Evolutionary conservation across 2,888 invertebrate genomes (phyloP).

Genomic region (Amphipoea lucens): DNA sequence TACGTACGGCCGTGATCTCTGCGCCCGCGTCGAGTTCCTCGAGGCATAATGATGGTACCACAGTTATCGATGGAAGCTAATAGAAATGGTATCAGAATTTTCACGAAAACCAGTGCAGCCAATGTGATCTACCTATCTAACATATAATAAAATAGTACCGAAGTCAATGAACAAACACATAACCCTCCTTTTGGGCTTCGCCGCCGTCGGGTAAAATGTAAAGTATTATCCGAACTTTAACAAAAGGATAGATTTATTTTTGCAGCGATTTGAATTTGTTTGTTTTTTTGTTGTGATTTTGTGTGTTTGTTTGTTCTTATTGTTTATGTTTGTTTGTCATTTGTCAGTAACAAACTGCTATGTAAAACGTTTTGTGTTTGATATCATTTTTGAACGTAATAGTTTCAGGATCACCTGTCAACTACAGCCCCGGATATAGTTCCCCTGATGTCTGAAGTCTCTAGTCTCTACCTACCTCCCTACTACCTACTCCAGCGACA

Average conservation of each 20-base stretch:
- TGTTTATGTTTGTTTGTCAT: too few relatives aligned
- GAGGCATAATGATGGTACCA: slow-evolving; percentile 26
- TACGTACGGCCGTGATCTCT: slow-evolving; percentile 52
- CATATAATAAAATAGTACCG: background rate
- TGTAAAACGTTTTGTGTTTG: background rate
- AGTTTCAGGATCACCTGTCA: background rate
- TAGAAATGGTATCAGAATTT: slow-evolving; percentile 11
- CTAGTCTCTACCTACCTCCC: too few relatives aligned
- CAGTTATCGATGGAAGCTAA: slow-evolving; percentile 10
- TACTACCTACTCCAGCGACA: too few relatives aligned
- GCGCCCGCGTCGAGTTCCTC: slow-evolving; percentile 28
- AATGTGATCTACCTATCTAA: background rate
- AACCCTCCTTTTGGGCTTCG: too few relatives aligned
- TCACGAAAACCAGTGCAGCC: background rate
- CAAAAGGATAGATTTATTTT: background rate
- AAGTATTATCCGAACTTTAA: background rate
- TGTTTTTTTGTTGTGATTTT: too few relatives aligned
- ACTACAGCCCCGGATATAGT: too few relatives aligned
- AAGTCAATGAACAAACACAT: too few relatives aligned
- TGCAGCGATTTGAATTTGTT: background rate
- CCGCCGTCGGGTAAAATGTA: background rate
- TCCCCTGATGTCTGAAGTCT: too few relatives aligned
- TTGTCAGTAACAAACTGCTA: too few relatives aligned
- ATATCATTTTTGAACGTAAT: background rate
- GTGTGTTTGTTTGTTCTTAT: too few relatives aligned